phyloP scores from a whole-genome alignment of 2,797 vertebrate species.

The Anisognathus igniventris region DNA sequence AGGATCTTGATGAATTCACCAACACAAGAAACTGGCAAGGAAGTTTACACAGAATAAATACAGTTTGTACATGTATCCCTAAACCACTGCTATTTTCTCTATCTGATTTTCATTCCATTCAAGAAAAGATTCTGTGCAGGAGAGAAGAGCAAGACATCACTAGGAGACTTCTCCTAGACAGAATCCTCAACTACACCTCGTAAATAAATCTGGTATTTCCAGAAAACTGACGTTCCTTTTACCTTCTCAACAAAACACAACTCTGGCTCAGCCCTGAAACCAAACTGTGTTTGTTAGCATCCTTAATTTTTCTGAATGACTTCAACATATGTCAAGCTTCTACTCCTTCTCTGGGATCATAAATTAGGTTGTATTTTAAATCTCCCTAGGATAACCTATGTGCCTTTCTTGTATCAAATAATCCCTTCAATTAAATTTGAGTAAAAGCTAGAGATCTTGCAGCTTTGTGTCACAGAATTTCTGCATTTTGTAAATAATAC shows the following conservation, averaged over 20 bases:
- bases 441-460: neutral
- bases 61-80: accelerated
- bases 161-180: neutral
- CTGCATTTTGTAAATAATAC: neutral
- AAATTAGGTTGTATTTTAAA: neutral
- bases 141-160: neutral
- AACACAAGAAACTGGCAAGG: neutral
- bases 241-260: neutral
- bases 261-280: neutral
- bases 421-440: neutral
- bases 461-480: neutral
- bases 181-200: neutral
- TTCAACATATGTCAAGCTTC: neutral
- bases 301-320: neutral
- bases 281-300: neutral
- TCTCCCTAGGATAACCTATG: neutral
- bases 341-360: neutral
- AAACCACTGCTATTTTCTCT: neutral
- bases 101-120: neutral
- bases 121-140: neutral
- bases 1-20: neutral
- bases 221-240: neutral
- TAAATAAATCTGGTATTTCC: neutral
- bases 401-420: neutral
- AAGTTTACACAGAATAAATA: neutral